Base-by-base conservation (phyloP, 2,888 invertebrate species). In the Ferdinandea cuprea region DNA sequence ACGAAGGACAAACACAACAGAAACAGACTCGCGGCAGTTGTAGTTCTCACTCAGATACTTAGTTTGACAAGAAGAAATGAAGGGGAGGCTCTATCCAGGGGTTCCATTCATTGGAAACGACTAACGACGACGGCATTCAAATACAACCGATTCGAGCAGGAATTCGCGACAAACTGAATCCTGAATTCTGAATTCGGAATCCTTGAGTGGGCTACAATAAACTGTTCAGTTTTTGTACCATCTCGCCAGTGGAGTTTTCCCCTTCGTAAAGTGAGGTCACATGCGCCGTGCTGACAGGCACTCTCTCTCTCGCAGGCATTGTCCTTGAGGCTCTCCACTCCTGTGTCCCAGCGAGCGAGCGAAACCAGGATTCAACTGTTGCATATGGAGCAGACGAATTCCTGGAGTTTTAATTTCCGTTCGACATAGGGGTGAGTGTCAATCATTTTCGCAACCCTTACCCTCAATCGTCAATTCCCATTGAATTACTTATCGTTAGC, bases 351-450 rank as follows among this genome's bases (percentile, higher is more conserved):
- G 48, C 52, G 11, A 52, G 58, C 44, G 63, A 30, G 48, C 52
- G 11, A 52, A 65, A 65, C 37, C 69, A 77, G 71, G 54, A 66
- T 61, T 77, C 83, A 83, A 83, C 83, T 83, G 83, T 83, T 83
- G 83, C 83, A 83, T 65, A 63, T 50, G 44, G 46, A 30, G 30
- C 15, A 72, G 65, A 73, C 72, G 72, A 56, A 83, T 83, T 83
- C 83, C 83, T 63, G 42, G 72, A 83, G 83, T 83, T 83, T 83
- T 83, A 83, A 83, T 83, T 78, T 83, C 83, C 78, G 83, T 59
- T 78, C 56, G 56, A 68, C 44, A 56, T 28, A 37, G 83, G 78
- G 48, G 50, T 63, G 72, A 72, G 56, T 78, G 83, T 83, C 83
- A 83, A 83, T 83, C 78, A 78, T 68, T 83, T 44, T 61, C 21